Evolutionary conservation across 2,888 invertebrate species (phyloP).

Genomic region (Anaspis maculata): DNA sequence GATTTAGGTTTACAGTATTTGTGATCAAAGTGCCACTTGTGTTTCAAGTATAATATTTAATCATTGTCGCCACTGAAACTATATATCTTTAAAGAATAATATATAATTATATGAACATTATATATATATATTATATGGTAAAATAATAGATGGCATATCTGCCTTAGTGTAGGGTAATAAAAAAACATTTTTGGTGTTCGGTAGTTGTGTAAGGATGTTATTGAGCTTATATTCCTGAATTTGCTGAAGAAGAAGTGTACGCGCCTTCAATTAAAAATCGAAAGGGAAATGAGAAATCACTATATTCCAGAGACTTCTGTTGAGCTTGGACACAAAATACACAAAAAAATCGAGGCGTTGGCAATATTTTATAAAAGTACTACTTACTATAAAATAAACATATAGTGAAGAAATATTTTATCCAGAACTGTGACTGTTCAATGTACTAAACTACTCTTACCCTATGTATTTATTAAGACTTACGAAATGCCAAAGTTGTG

Average conservation of each 20-base stretch:
- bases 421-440: slow-evolving; percentile 23
- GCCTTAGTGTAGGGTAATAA: slow-evolving; percentile 35
- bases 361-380: no score
- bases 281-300: no score
- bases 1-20: slow-evolving; percentile 62
- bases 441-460: no score
- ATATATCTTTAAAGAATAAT: slow-evolving; percentile 34
- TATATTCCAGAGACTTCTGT: no score
- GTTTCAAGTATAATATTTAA: slow-evolving; percentile 52
- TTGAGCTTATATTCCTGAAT: slow-evolving; percentile 30
- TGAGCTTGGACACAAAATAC: no score
- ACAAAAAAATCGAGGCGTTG: no score
- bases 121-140: slow-evolving; percentile 37
- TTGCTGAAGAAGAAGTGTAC: no score
- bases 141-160: slow-evolving; percentile 35
- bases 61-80: slow-evolving; percentile 42
- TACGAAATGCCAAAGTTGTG: slow-evolving; percentile 33
- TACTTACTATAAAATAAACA: no score
- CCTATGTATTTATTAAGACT: slow-evolving; percentile 29
- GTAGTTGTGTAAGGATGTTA: slow-evolving; percentile 37
- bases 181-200: slow-evolving; percentile 38
- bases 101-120: slow-evolving; percentile 34
- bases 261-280: no score
- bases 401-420: no score
- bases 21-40: slow-evolving; percentile 74